Conservation (phyloP, 2,888 invertebrate genomes). For the Drosophila anomalipes region DNA sequence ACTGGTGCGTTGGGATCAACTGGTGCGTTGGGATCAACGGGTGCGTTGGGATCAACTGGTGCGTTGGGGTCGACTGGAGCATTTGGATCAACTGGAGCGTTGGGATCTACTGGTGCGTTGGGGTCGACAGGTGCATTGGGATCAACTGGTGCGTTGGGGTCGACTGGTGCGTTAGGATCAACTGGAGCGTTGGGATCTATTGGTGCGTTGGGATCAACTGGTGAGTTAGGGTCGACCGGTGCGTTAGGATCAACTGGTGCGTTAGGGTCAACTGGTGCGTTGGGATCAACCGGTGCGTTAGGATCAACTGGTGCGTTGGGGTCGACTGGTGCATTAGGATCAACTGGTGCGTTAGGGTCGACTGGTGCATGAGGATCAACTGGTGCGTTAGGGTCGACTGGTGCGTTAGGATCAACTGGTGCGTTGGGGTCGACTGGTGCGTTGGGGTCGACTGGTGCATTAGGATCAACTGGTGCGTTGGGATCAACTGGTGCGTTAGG, state of each 20-base stretch:
- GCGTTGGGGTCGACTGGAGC: conserved; percentile 1
- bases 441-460: neutral
- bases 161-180: too few species aligned
- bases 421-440: conserved; percentile 12
- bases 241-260: neutral
- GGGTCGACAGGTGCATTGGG: too few species aligned
- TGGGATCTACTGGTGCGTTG: neutral
- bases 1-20: conserved; percentile 11
- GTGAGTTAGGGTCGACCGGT: conserved; percentile 4
- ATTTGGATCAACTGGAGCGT: neutral
- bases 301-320: neutral
- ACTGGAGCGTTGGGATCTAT: too few species aligned
- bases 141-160: too few species aligned
- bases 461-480: too few species aligned
- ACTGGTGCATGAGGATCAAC: conserved; percentile 17
- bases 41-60: conserved; percentile 2
- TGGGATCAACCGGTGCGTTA: neutral
- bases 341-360: neutral
- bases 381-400: conserved; percentile 7
- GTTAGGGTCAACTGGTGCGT: conserved; percentile 2
- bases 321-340: neutral
- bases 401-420: neutral
- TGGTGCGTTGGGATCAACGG: neutral
- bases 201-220: neutral
- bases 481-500: too few species aligned